These are phyloP conservation scores for Pseudococcus jackbeardsleyi DNA, from an alignment of 2,888 invertebrate genomes.

Conservation along the genomic window DNA sequence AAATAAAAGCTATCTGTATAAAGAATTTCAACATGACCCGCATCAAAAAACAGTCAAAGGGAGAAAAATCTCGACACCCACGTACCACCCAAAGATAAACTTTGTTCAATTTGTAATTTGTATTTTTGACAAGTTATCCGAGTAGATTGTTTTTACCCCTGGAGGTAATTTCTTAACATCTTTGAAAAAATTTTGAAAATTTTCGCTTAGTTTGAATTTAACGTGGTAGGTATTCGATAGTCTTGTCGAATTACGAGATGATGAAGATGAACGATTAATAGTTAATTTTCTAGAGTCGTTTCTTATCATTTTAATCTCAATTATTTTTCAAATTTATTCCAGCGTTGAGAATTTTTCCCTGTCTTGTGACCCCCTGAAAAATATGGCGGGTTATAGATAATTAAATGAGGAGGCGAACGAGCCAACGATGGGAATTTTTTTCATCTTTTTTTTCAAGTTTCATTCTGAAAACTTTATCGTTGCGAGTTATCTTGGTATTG, in stretches of 20 bases:
- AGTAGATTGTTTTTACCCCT: neutral
- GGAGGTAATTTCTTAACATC: neutral
- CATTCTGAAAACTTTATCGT: neutral
- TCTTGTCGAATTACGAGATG: neutral
- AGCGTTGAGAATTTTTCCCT: neutral
- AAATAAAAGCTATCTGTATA: neutral
- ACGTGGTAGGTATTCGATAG: neutral
- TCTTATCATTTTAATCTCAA: conserved; percentile 3
- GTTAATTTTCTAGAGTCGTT: neutral
- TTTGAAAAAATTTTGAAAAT: neutral
- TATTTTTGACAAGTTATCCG: conserved; percentile 17
- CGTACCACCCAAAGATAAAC: neutral
- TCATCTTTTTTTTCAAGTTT: neutral
- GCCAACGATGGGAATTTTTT: neutral
- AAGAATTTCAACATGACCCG: conserved; percentile 5
- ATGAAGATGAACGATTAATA: neutral
- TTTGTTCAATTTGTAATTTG: conserved; percentile 16
- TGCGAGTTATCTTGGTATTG: neutral
- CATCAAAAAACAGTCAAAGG: conserved; percentile 1
- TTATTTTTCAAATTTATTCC: neutral
- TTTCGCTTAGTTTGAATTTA: neutral
- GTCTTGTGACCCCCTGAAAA: neutral
- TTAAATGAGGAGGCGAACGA: neutral
- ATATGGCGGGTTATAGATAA: neutral
- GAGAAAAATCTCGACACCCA: neutral